A percentile compares a stretch with the other conserved stretches of the same genome.
phyloP scores from a whole-genome alignment of 2,888 invertebrate genomes.

The Steromphala cineraria region DNA sequence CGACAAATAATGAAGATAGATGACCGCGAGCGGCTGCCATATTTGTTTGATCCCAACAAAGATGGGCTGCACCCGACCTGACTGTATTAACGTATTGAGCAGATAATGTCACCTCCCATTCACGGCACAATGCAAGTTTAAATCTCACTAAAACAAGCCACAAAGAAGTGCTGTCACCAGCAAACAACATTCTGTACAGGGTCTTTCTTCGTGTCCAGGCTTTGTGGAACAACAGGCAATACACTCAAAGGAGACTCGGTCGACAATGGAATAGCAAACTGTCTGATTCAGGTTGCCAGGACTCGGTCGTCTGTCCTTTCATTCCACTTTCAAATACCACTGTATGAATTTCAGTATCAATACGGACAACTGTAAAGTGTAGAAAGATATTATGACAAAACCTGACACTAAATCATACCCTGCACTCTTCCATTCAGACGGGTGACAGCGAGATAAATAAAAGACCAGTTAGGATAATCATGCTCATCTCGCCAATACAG shows the following conservation, averaged over 20 bases:
- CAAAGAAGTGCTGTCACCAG: slow-evolving; percentile 39
- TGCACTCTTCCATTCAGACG: neutral
- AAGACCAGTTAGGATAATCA: neutral
- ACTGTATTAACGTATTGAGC: slow-evolving; percentile 1
- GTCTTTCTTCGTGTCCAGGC: slow-evolving; percentile 37
- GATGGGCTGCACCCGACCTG: slow-evolving; percentile 32
- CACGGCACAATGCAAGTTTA: slow-evolving; percentile 34
- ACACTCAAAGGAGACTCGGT: slow-evolving; percentile 39
- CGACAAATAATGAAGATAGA: slow-evolving; percentile 54
- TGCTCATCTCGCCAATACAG: neutral
- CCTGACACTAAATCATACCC: neutral
- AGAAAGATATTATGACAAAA: neutral
- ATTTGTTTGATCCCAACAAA: slow-evolving; percentile 37
- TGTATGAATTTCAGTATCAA: slow-evolving; percentile 15
- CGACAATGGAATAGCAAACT: slow-evolving; percentile 43
- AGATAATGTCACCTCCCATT: slow-evolving; percentile 24
- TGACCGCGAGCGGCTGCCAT: slow-evolving; percentile 37
- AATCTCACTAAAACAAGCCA: slow-evolving; percentile 36
- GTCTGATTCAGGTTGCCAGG: slow-evolving; percentile 35
- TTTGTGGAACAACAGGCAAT: slow-evolving; percentile 44
- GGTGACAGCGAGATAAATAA: neutral
- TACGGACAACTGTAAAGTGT: neutral
- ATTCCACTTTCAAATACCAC: neutral
- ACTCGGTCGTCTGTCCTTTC: neutral
- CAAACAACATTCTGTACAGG: slow-evolving; percentile 46